A percentile compares a stretch with the other conserved stretches of the same genome.
These are phyloP conservation scores for Azorinus chamasolen DNA, from an alignment of 2,888 invertebrate genomes.

Conservation along the genomic window DNA sequence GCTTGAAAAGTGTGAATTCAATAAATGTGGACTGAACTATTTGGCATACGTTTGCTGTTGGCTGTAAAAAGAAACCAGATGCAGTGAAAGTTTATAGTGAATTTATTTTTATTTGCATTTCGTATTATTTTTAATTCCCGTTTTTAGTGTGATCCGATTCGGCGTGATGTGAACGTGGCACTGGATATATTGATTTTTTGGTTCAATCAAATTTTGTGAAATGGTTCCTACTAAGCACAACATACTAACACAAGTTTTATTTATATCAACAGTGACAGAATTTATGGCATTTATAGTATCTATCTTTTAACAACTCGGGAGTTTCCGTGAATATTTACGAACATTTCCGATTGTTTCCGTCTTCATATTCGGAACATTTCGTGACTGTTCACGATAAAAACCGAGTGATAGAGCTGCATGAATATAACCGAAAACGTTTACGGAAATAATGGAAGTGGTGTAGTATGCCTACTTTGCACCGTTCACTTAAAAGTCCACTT, in stretches of 20 bases:
- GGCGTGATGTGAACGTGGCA: conserved; percentile 55
- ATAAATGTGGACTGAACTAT: conserved; percentile 36
- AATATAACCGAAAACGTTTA: too few species aligned
- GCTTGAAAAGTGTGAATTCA: conserved; percentile 54
- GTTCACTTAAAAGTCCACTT: too few species aligned
- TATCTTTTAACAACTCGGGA: too few species aligned
- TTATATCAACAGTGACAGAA: too few species aligned
- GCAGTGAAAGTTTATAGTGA: conserved; percentile 61
- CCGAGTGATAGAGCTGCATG: too few species aligned
- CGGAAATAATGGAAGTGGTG: too few species aligned
- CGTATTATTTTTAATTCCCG: conserved; percentile 63
- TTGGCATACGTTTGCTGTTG: conserved; percentile 40
- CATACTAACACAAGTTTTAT: conserved; percentile 39
- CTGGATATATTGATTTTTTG: conserved; percentile 54
- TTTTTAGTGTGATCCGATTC: conserved; percentile 55
- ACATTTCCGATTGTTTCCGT: too few species aligned
- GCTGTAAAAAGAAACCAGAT: conserved; percentile 32
- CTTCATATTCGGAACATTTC: too few species aligned
- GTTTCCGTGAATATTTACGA: too few species aligned
- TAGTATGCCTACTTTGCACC: too few species aligned
- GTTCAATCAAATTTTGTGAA: conserved; percentile 67
- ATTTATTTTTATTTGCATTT: conserved; percentile 62
- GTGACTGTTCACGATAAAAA: too few species aligned
- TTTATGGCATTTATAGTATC: too few species aligned
- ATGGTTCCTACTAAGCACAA: conserved; percentile 64